Evolutionary conservation across 2,888 invertebrate species (phyloP).

Genomic region (Marasmarcha lunaedactyla): DNA sequence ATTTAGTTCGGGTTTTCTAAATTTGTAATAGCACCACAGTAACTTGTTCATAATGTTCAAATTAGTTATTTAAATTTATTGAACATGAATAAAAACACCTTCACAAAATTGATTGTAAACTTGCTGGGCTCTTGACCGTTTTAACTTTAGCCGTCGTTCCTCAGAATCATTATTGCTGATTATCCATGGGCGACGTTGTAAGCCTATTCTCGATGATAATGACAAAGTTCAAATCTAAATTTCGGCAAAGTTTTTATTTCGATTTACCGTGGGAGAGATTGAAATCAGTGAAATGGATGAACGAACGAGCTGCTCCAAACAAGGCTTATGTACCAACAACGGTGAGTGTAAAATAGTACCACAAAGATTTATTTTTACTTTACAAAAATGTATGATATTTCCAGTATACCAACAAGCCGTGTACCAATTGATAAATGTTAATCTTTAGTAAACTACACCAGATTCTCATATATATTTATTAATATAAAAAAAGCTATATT

Average conservation of each 20-base stretch:
- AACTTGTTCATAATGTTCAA: no score
- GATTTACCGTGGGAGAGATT: constrained; percentile 57
- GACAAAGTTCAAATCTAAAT: constrained; percentile 66
- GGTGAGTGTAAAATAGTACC: constrained; percentile 41
- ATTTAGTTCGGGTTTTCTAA: no score
- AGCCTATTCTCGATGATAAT: constrained; percentile 66
- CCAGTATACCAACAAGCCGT: no score
- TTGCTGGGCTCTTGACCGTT: constrained; percentile 52
- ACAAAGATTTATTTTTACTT: neutral
- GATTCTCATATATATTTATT: no score
- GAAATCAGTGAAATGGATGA: constrained; percentile 80
- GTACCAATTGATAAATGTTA: no score
- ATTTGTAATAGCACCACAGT: no score
- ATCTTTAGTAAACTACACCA: no score
- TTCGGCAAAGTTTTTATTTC: constrained; percentile 59
- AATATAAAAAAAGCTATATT: no score
- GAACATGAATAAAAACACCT: constrained; percentile 39
- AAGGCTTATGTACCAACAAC: constrained; percentile 88
- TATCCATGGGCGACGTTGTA: constrained; percentile 59
- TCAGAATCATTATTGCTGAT: constrained; percentile 19
- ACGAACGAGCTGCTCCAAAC: constrained; percentile 77
- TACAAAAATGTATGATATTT: neutral
- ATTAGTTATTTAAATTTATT: no score
- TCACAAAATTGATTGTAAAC: constrained; percentile 30
- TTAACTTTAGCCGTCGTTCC: constrained; percentile 29